Conservation (phyloP, 2,113 vertebrate species). For the Otis tarda region DNA sequence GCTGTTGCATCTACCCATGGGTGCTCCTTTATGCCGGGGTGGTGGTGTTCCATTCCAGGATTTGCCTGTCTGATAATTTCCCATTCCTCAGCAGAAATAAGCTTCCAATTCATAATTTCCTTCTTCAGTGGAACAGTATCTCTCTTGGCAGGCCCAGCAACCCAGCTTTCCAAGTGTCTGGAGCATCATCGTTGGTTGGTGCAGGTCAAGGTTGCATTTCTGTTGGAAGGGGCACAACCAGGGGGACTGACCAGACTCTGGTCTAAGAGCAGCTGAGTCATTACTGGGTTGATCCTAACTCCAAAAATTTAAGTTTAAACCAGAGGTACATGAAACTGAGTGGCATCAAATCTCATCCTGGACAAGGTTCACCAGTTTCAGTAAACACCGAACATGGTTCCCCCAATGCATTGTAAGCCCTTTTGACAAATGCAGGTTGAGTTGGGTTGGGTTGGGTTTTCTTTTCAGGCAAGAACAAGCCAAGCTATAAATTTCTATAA, state of each 20-base stretch:
- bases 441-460: not conserved
- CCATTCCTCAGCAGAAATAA: not conserved
- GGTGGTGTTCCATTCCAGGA: not conserved
- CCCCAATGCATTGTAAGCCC: not conserved
- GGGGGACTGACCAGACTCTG: not conserved
- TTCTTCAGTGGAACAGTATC: not conserved
- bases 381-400: not conserved
- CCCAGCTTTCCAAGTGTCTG: accelerated
- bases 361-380: not conserved
- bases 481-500: not conserved
- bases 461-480: not conserved
- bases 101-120: not conserved
- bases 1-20: accelerated
- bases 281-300: not conserved
- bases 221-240: not conserved
- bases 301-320: not conserved
- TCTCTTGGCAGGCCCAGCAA: not conserved
- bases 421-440: not conserved
- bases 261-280: not conserved
- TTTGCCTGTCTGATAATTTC: not conserved
- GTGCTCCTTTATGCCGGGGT: not conserved
- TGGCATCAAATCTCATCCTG: not conserved
- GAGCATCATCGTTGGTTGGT: accelerated
- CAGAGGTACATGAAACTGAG: not conserved
- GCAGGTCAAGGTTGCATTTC: not conserved